These are phyloP conservation scores for Hystrix cristata DNA, from an alignment of 2,113 vertebrate species.

Conservation along the genomic window DNA sequence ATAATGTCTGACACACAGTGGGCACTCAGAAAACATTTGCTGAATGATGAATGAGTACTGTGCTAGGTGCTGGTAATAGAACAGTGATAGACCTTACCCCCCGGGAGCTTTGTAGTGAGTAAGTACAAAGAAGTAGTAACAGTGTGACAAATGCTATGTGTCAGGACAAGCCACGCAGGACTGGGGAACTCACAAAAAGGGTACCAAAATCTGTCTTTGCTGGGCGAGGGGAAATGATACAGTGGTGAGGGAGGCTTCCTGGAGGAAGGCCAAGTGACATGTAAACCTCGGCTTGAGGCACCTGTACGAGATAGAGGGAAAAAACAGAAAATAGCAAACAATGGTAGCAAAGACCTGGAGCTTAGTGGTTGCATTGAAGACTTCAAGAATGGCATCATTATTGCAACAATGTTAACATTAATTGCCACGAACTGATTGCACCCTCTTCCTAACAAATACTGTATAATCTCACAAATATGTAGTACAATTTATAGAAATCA, in stretches of 20 bases:
- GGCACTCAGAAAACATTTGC: neutral
- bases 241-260: slow-evolving; percentile 37
- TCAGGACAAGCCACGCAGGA: rapidly evolving
- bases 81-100: neutral
- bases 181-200: neutral
- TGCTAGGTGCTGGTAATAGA: neutral
- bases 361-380: neutral
- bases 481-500: neutral
- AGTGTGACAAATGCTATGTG: neutral
- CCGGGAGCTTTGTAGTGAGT: neutral
- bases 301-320: neutral
- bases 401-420: neutral
- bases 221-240: neutral
- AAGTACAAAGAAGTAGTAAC: neutral
- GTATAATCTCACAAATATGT: neutral
- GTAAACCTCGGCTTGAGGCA: neutral
- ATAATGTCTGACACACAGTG: neutral
- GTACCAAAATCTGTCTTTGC: neutral
- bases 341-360: neutral
- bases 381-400: neutral
- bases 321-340: neutral
- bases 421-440: neutral
- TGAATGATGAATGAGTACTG: neutral
- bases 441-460: neutral
- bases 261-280: neutral